Evolutionary conservation across 2,888 invertebrate genomes (phyloP).

Genomic region (Carpatolechia fugitivella): DNA sequence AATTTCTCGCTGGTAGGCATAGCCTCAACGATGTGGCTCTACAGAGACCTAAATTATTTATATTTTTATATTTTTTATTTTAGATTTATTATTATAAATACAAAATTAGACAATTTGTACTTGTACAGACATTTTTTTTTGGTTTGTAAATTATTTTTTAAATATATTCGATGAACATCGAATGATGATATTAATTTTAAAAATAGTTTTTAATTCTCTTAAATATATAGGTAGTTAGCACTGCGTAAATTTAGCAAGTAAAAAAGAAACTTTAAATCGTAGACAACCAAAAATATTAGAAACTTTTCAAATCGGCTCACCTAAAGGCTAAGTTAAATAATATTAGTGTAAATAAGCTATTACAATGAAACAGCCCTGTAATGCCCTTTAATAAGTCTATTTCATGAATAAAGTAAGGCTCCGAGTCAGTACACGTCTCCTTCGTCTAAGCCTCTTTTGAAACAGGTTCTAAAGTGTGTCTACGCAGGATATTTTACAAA

Average conservation of each 20-base stretch:
- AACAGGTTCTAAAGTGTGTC: constrained; percentile 48
- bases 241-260: too few species aligned
- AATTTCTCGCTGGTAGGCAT: neutral
- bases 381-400: constrained; percentile 5
- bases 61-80: too few species aligned
- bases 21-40: neutral
- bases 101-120: too few species aligned
- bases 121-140: too few species aligned
- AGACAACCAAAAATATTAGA: too few species aligned
- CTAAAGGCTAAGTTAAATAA: neutral
- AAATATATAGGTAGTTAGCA: too few species aligned
- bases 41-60: neutral
- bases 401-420: neutral
- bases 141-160: too few species aligned
- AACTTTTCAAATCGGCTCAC: neutral
- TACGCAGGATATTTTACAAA: constrained; percentile 49
- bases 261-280: too few species aligned
- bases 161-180: too few species aligned
- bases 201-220: too few species aligned
- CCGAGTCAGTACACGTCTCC: constrained; percentile 1
- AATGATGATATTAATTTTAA: too few species aligned
- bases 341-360: neutral
- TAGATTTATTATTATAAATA: too few species aligned
- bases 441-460: constrained; percentile 41
- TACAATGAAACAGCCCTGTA: constrained; percentile 1